These are phyloP conservation scores for Caenorhabditis sp. DNA, from an alignment of 2,888 invertebrate species.

Conservation along the genomic window DNA sequence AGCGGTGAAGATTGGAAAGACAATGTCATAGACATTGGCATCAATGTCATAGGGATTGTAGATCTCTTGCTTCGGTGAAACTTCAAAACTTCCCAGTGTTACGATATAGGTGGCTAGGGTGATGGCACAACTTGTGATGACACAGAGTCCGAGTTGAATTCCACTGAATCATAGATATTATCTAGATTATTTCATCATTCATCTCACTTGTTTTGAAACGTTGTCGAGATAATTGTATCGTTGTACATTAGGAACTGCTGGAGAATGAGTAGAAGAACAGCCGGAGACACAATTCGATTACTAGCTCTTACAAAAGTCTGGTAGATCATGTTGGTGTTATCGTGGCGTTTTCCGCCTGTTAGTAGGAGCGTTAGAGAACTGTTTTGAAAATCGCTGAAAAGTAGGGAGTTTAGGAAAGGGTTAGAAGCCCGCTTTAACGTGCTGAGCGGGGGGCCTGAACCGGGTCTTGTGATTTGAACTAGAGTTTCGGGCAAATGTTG, in stretches of 20 bases:
- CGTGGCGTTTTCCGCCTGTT: not conserved
- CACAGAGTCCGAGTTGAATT: not conserved
- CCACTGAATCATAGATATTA: not conserved
- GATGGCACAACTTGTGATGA: not conserved
- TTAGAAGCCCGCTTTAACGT: too few species aligned
- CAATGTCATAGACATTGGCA: conserved; percentile 1
- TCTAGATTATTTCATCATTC: not conserved
- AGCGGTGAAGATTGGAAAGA: conserved; percentile 3
- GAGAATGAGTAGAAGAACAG: conserved; percentile 4
- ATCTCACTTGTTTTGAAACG: conserved; percentile 5
- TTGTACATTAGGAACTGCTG: conserved; percentile 9
- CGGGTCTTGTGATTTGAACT: conserved; percentile 7
- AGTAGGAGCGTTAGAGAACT: too few species aligned
- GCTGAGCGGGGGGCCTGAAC: too few species aligned
- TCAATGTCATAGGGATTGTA: conserved; percentile 6
- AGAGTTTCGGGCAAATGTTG: not conserved
- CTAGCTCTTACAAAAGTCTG: not conserved
- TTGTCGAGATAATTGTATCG: not conserved
- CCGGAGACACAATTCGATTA: conserved; percentile 19
- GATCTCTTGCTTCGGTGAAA: not conserved
- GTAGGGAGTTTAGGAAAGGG: too few species aligned
- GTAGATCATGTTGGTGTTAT: not conserved
- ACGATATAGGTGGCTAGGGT: conserved; percentile 5
- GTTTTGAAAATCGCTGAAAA: too few species aligned
- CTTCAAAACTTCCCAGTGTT: not conserved